These are phyloP conservation scores for Megaceryle maxima DNA, from an alignment of 2,113 vertebrate species.

Conservation along the genomic window DNA sequence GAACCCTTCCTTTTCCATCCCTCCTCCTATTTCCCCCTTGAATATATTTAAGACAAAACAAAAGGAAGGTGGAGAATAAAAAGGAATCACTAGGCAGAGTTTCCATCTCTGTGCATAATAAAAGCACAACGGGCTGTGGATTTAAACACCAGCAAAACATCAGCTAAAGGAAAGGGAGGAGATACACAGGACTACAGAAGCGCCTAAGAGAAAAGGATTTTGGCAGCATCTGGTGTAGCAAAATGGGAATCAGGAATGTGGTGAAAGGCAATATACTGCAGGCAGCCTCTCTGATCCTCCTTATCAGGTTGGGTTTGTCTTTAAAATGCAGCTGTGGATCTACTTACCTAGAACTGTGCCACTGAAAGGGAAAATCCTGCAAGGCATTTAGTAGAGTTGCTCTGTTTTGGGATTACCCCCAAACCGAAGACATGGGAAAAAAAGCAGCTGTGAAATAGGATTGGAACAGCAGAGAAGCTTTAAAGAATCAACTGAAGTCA, in stretches of 20 bases:
- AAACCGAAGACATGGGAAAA: not conserved
- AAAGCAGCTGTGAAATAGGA: not conserved
- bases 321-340: not conserved
- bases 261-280: not conserved
- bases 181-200: not conserved
- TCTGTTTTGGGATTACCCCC: not conserved
- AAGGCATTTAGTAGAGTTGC: not conserved
- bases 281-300: not conserved
- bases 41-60: constrained; percentile 45
- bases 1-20: constrained; percentile 47
- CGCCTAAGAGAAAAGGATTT: not conserved
- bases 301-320: not conserved
- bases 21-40: constrained; percentile 6
- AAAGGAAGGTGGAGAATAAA: constrained; percentile 21
- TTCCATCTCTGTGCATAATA: not conserved
- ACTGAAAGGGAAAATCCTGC: not conserved
- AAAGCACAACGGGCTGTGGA: not conserved
- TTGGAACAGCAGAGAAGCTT: not conserved
- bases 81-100: constrained; percentile 1
- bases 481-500: not conserved
- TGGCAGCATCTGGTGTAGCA: not conserved
- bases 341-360: not conserved
- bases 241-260: not conserved
- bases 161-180: not conserved
- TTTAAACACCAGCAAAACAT: not conserved